Evolutionary conservation across 2,888 invertebrate genomes (phyloP).

Genomic region (Dusona sp.): DNA sequence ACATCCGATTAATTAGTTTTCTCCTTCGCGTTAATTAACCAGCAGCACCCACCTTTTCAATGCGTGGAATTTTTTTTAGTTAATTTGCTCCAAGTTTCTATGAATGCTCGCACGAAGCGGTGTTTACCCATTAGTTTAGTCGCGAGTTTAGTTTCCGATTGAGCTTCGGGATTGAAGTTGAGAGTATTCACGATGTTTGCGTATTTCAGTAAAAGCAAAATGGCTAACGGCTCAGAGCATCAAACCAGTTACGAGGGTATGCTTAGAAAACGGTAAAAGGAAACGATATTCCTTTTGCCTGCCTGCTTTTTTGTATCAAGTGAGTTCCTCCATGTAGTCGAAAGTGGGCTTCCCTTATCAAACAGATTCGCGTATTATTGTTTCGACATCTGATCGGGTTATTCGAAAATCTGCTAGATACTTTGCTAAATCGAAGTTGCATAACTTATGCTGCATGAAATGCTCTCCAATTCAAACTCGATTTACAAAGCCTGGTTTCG

Average conservation of each 20-base stretch:
- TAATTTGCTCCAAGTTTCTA: not conserved
- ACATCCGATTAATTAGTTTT: not conserved
- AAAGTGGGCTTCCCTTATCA: not conserved
- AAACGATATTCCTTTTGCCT: not conserved
- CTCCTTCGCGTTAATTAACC: not conserved
- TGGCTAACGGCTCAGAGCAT: not conserved
- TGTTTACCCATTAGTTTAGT: not conserved
- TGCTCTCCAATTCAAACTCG: not conserved
- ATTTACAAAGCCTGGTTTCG: not conserved
- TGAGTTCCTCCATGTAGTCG: not conserved
- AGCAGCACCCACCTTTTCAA: not conserved
- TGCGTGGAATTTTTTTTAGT: not conserved
- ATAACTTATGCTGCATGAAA: slow-evolving; percentile 1
- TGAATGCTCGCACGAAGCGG: not conserved
- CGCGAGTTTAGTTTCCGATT: slow-evolving; percentile 23
- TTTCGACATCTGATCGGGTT: slow-evolving; percentile 22
- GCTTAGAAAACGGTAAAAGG: not conserved
- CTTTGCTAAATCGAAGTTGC: slow-evolving; percentile 18
- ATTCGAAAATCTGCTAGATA: not conserved
- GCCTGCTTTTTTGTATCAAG: not conserved
- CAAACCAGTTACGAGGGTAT: slow-evolving; percentile 1
- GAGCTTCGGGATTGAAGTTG: not conserved
- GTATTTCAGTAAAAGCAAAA: not conserved
- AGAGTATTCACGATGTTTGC: not conserved
- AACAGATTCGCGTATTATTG: slow-evolving; percentile 7